phyloP scores from a whole-genome alignment of 2,113 vertebrate species.

The Meles meles region DNA sequence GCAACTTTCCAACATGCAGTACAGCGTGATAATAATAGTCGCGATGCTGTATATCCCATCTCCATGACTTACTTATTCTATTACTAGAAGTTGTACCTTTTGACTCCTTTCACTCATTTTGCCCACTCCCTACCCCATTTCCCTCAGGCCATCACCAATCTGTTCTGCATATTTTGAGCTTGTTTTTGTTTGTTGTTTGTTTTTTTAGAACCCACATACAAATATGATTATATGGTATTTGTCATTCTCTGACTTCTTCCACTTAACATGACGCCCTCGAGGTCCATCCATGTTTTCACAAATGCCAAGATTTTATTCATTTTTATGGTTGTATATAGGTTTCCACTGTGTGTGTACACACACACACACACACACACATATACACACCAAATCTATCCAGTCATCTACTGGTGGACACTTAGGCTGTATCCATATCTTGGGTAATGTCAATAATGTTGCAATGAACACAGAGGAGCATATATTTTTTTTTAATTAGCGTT shows the following conservation, averaged over 20 bases:
- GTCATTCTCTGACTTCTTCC: not conserved
- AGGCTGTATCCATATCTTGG: not conserved
- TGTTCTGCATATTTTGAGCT: not conserved
- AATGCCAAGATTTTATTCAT: not conserved
- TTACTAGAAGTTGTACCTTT: not conserved
- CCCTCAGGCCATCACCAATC: not conserved
- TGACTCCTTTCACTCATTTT: not conserved
- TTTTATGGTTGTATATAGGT: not conserved
- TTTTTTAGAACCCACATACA: not conserved
- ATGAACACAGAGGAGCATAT: not conserved
- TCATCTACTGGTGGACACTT: not conserved
- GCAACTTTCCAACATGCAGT: not conserved
- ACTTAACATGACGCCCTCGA: not conserved
- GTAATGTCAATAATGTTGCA: not conserved
- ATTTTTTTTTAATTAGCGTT: not conserved
- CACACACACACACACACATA: not conserved
- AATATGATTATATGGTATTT: not conserved
- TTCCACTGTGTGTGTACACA: not conserved
- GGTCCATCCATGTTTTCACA: not conserved
- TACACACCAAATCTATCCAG: not conserved
- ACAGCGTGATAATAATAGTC: too few relatives aligned
- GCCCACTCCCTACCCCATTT: not conserved
- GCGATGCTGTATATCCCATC: not conserved
- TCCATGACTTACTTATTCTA: not conserved
- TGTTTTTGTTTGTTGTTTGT: not conserved